These are phyloP conservation scores for Crenichthys baileyi DNA, from an alignment of 2,797 vertebrate genomes.

Conservation along the genomic window DNA sequence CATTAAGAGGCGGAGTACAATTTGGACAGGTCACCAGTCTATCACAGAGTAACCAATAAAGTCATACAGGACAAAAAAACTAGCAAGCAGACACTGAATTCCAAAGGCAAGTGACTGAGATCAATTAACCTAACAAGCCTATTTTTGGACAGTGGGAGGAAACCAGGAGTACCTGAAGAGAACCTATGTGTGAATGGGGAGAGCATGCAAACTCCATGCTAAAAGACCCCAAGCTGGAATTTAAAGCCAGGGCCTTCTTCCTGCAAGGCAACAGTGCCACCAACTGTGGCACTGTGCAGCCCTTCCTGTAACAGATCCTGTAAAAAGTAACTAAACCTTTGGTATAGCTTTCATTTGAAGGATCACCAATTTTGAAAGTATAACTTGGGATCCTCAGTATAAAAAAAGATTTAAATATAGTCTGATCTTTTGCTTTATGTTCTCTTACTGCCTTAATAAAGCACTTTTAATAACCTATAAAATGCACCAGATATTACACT, in stretches of 20 bases:
- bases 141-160: too few species aligned
- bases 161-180: too few species aligned
- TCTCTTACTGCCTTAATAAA: background rate
- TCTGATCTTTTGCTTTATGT: background rate
- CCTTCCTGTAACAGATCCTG: background rate
- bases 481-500: background rate
- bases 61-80: background rate
- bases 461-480: constrained; percentile 2
- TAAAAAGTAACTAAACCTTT: background rate
- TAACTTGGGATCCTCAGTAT: background rate
- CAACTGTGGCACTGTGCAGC: background rate
- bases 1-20: too few species aligned
- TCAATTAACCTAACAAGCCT: too few species aligned
- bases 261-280: background rate
- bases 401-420: background rate
- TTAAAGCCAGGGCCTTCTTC: background rate
- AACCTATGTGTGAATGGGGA: background rate
- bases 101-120: too few species aligned
- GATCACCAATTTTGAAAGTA: background rate
- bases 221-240: background rate
- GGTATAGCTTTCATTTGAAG: background rate
- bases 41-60: too few species aligned
- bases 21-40: too few species aligned
- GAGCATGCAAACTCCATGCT: background rate
- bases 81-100: background rate